Evolutionary conservation across 2,797 vertebrate genomes (phyloP), one percentile per base, ranked within the genome.

Genomic region (Sebastes miniatus): DNA sequence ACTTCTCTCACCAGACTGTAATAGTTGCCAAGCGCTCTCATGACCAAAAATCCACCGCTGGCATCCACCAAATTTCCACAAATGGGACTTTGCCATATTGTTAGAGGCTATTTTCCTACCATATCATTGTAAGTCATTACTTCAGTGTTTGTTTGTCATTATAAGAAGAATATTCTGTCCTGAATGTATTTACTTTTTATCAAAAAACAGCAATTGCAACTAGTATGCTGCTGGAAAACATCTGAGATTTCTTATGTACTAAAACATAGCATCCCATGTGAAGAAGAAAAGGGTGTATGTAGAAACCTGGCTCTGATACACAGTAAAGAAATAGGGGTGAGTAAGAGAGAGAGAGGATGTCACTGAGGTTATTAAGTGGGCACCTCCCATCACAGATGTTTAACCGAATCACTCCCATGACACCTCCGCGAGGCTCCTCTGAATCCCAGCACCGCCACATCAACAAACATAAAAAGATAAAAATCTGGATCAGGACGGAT

Each of bases 311-410:
- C 57, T 72, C 69, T 76, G 39, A 64, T 18, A 76, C 8, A 4
- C 22, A 36, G 72, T 54, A 27, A 24, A 70, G 69, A 80, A 76
- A 65, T 29, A 80, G 32, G 43, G 34, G 59, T n/a, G 77, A 72
- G 66, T 72, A 65, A 81, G 4, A 77, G 59, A 65, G 73, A 75
- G 50, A 75, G 50, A 75, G 56, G 65, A 74, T 83, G 82, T 88
- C 69, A 72, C 66, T 76, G 72, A 73, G 61, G 77, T 83, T 88
- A 80, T 90, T 83, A 84, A 80, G 67, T 80, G 82, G 85, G 75
- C 79, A 87, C 84, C 86, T 91, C 80, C 88, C 86, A 87, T 88
- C 80, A 70, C 89, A 90, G 87, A 90, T 84, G 86, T 88, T 89
- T 79, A 80, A 83, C 82, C 76, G 34, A 92, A 88, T 84, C 73